Evolutionary conservation across 2,113 vertebrate species (phyloP).

Genomic region (Cololabis saira): DNA sequence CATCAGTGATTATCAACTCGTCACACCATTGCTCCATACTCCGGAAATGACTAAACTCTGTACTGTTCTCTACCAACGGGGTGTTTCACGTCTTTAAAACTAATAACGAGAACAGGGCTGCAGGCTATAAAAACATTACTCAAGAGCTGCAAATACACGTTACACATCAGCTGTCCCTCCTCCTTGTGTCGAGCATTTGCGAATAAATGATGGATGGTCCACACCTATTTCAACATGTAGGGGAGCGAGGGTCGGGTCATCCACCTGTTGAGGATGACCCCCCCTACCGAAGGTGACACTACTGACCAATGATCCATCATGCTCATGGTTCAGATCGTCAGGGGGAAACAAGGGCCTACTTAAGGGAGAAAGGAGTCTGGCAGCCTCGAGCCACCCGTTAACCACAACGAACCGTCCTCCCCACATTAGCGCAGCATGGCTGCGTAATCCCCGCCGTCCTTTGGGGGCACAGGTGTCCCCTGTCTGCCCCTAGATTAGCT

Average conservation of each 20-base stretch:
- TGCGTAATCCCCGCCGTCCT: slow-evolving; percentile 74
- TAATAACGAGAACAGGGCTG: neutral
- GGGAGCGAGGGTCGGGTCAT: too few species aligned
- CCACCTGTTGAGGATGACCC: too few species aligned
- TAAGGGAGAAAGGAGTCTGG: slow-evolving; percentile 39
- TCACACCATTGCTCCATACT: slow-evolving; percentile 57
- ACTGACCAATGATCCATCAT: slow-evolving; percentile 1
- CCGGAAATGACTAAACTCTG: slow-evolving; percentile 40
- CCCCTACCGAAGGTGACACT: too few species aligned
- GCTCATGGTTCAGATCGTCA: neutral
- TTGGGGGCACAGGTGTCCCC: slow-evolving; percentile 81
- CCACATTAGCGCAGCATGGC: slow-evolving; percentile 73
- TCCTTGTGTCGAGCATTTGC: neutral
- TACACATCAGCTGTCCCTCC: slow-evolving; percentile 12
- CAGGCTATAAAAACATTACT: slow-evolving; percentile 2
- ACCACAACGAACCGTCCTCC: slow-evolving; percentile 44
- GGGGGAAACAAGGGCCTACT: slow-evolving; percentile 4
- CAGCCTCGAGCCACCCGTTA: slow-evolving; percentile 14
- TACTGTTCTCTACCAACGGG: slow-evolving; percentile 3
- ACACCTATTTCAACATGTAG: too few species aligned
- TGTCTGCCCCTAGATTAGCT: slow-evolving; percentile 80
- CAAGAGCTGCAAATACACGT: slow-evolving; percentile 1
- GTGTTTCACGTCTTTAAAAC: neutral
- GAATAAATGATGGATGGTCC: neutral
- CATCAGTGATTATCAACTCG: slow-evolving; percentile 26